Conservation (phyloP, 2,888 invertebrate genomes). For the Ophion slaviceki region DNA sequence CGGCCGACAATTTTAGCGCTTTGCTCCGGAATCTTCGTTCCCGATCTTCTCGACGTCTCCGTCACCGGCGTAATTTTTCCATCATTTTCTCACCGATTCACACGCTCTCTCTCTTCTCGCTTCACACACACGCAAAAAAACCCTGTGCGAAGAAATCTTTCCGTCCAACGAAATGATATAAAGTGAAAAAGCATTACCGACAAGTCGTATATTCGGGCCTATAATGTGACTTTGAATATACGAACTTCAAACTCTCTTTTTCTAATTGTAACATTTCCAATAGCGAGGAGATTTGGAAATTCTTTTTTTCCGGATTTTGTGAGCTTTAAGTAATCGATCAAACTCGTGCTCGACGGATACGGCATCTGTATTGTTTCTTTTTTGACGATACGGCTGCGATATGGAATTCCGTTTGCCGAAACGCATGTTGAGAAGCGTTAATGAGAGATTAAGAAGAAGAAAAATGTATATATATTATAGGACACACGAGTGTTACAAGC, state of each 20-base stretch:
- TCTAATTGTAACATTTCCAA: neutral
- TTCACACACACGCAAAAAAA: neutral
- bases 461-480: slow-evolving; percentile 17
- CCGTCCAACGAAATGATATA: slow-evolving; percentile 44
- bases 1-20: slow-evolving; percentile 28
- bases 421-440: neutral
- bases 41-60: slow-evolving; percentile 27
- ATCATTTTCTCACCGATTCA: neutral
- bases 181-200: neutral
- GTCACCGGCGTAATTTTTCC: neutral
- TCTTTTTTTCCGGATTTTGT: neutral
- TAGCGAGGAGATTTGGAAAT: neutral
- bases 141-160: slow-evolving; percentile 44
- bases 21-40: slow-evolving; percentile 21
- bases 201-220: slow-evolving; percentile 8
- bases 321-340: neutral
- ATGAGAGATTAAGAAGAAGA: neutral
- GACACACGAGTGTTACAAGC: slow-evolving; percentile 49
- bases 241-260: neutral
- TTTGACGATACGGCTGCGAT: neutral
- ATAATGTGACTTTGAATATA: slow-evolving; percentile 1
- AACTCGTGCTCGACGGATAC: slow-evolving; percentile 5
- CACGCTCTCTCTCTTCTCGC: slow-evolving; percentile 4
- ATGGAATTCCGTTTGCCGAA: slow-evolving; percentile 1
- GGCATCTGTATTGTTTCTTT: neutral